Base-by-base conservation (phyloP, 2,113 vertebrate genomes). In the Lepus timidus region DNA sequence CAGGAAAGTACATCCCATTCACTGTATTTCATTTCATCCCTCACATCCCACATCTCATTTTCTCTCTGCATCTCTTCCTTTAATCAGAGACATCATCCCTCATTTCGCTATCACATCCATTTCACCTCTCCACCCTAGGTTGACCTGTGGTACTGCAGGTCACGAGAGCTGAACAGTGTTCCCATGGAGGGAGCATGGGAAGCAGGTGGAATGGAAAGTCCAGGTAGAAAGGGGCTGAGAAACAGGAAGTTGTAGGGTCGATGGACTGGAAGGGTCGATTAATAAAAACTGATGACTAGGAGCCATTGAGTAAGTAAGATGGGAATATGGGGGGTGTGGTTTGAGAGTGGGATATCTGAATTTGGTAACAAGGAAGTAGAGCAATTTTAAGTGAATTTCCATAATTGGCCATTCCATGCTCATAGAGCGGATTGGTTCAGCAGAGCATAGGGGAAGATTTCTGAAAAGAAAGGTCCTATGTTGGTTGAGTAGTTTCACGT, bases 61-160 rank as follows among this genome's bases (percentile, higher is more conserved):
- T 81, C 85, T 73, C 44, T 36, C 29, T 78, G 39, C 75, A 44
- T 83, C 71, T 93, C 71, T 74, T 67, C 62, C 71, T 90, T 87
- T 70, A 84, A 78, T 78, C 76, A 74, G 55, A 90, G 44, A 31
- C 33, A 82, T 36, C 23, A 6, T 73, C 52, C 92, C 52, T 64
- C 78, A 64, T 88, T 65, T 78, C 31, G 67, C 51, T 71, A 70
- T 87, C 8, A 23, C 51, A 61, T 55, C 70, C 58, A 79, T 44
- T 44, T 44, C 44, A 6, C 44, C 44, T 44, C 44, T 7, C 6
- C 44, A 44, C 44, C 52, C 82, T 76, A 29, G 31, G 51, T 4
- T 52, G 88, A 25, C 84, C 65, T 6, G 1, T 62, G 29, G 31
- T 14, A 62, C 51, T 55, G 33, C 39, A 70, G 62, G 20, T 81